Evolutionary conservation across 2,888 invertebrate genomes (phyloP).

Genomic region (Nephrotoma appendiculata): DNA sequence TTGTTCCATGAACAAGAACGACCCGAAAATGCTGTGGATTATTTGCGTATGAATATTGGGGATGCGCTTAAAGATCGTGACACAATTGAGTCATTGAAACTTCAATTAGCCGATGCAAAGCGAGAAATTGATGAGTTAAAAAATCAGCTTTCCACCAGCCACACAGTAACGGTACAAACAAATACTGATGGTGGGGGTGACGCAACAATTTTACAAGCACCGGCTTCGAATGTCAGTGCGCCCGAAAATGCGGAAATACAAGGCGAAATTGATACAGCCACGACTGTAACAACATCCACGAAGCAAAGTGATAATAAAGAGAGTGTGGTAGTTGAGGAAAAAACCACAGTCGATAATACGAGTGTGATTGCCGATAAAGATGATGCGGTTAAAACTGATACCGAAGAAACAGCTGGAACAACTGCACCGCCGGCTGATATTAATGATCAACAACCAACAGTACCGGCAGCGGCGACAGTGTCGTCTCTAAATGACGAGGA

Average conservation of each 20-base stretch:
- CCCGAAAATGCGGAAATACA: background rate
- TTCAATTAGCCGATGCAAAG: constrained; percentile 22
- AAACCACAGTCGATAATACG: background rate
- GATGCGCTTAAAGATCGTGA: constrained; percentile 23
- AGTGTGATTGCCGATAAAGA: background rate
- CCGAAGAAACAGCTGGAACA: background rate
- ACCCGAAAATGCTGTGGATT: constrained; percentile 29
- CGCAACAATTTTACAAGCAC: background rate
- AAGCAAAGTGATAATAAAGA: background rate
- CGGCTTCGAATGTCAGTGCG: background rate
- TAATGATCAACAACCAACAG: background rate
- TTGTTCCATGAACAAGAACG: constrained; percentile 22
- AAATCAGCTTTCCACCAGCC: background rate
- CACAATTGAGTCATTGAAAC: constrained; percentile 22
- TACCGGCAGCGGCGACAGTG: background rate
- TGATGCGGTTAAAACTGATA: background rate
- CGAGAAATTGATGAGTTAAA: constrained; percentile 13
- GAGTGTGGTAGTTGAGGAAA: background rate
- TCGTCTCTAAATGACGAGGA: background rate
- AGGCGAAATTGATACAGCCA: background rate
- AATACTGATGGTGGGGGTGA: background rate
- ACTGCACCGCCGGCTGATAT: background rate
- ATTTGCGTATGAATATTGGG: constrained; percentile 25
- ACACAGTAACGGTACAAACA: background rate
- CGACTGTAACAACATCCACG: background rate